Evolutionary conservation across 2,888 invertebrate species (phyloP).

Genomic region (Julus scandinavius): DNA sequence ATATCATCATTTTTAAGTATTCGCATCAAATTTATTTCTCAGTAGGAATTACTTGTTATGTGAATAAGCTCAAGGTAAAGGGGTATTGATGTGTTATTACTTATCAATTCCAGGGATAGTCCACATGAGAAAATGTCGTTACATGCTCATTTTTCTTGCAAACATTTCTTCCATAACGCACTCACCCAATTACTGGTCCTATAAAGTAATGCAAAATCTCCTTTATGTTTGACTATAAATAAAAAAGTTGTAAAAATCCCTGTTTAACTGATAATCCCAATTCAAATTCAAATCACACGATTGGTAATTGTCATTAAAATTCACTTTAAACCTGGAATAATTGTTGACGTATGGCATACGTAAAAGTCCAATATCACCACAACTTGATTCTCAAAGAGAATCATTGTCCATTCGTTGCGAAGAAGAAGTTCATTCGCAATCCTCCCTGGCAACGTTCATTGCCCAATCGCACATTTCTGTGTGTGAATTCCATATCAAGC

Average conservation of each 20-base stretch:
- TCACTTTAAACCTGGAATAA: slow-evolving; percentile 22
- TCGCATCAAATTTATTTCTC: too few relatives aligned
- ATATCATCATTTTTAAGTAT: too few relatives aligned
- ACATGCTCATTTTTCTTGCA: too few relatives aligned
- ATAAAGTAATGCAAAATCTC: neutral
- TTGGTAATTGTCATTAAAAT: neutral
- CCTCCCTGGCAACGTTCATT: slow-evolving; percentile 45
- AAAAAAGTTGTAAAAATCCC: slow-evolving; percentile 10
- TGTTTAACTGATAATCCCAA: slow-evolving; percentile 24
- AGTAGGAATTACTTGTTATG: too few relatives aligned
- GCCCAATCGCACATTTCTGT: slow-evolving; percentile 54
- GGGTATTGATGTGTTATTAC: neutral
- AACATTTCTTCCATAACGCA: neutral
- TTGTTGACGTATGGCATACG: slow-evolving; percentile 16
- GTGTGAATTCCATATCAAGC: slow-evolving; percentile 55
- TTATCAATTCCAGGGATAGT: neutral
- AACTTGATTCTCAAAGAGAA: neutral
- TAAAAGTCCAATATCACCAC: neutral
- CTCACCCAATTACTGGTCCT: neutral
- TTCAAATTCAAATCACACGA: neutral
- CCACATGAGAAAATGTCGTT: neutral
- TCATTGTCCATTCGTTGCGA: neutral
- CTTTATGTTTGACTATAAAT: slow-evolving; percentile 12
- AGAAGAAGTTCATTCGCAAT: slow-evolving; percentile 50
- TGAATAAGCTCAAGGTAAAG: neutral